Base-by-base conservation (phyloP, 2,888 invertebrate species). In the Elaeidobius kamerunicus region DNA sequence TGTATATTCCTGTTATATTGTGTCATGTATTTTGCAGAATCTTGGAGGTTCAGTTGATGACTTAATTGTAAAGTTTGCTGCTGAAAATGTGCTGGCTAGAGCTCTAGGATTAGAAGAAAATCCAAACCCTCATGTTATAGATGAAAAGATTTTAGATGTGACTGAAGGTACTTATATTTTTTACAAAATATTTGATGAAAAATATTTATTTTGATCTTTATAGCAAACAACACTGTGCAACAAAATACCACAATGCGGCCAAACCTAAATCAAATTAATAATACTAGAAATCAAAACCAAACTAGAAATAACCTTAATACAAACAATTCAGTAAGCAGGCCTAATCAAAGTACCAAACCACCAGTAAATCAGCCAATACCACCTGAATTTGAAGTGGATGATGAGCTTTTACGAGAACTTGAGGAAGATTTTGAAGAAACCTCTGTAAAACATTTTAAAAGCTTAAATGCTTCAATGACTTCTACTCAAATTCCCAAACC, bases 1-100 rank as follows among this genome's bases (percentile, higher is more conserved):
- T n/a, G n/a, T n/a, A n/a, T n/a, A n/a, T n/a, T n/a, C n/a, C n/a
- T n/a, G n/a, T n/a, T n/a, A 41, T 15, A 18, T 23, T 12, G 2
- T 41, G 3, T 27, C 15, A 28, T 5, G 6, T 2, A 2, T 35
- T 43, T 45, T 39, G 16, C 12, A 52, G 50, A 69, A 85, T 50
- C 67, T 88, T 1, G 88, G 88, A 0, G 90, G 90, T 0, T 86
- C 87, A 70, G 84, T 88, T 1, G 84, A 86, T 39, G 78, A 78
- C 45, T 69, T 86, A 18, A 67, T 77, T 0, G 65, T 78, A 1
- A 62, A 73, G 2, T 82, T 86, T 70, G 80, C 82, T 0, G 67
- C 79, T 6, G 81, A 83, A 61, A 83, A 82, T 57, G 68, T 84
- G 4, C 66, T 88, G 36, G 78, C 82, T 1, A 68, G 77, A 61